These are phyloP conservation scores for Boleophthalmus pectinirostris DNA, from an alignment of 2,113 vertebrate species.

Conservation along the genomic window DNA sequence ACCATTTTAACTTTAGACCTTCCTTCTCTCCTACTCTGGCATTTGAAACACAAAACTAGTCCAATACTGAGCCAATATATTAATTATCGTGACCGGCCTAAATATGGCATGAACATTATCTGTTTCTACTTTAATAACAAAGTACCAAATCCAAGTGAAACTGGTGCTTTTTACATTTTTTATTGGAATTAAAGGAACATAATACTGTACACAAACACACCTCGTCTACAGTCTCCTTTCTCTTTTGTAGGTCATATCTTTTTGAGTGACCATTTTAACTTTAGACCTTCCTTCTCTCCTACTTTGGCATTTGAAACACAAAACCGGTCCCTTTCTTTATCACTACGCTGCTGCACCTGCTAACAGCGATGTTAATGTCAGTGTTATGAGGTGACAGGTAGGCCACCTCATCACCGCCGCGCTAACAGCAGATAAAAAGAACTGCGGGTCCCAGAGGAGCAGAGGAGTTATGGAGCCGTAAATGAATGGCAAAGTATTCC, in stretches of 20 bases:
- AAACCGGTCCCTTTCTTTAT: slow-evolving; percentile 43
- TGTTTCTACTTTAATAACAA: background rate
- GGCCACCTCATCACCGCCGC: slow-evolving; percentile 22
- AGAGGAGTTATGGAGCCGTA: slow-evolving; percentile 28
- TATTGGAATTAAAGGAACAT: too few relatives aligned
- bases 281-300: slow-evolving; percentile 29
- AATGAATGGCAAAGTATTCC: slow-evolving; percentile 50
- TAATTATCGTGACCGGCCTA: background rate
- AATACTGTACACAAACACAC: too few relatives aligned
- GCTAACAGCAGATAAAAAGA: slow-evolving; percentile 43
- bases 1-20: slow-evolving; percentile 20
- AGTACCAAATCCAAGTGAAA: background rate
- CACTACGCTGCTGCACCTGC: slow-evolving; percentile 32
- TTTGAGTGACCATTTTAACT: slow-evolving; percentile 23
- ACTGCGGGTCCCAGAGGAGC: slow-evolving; percentile 28
- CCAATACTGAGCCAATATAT: background rate
- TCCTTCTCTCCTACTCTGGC: slow-evolving; percentile 46
- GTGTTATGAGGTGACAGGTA: slow-evolving; percentile 34
- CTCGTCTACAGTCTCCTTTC: too few relatives aligned
- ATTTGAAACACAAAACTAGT: slow-evolving; percentile 46
- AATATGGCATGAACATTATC: background rate
- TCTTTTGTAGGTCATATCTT: too few relatives aligned
- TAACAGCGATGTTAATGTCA: slow-evolving; percentile 49
- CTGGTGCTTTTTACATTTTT: background rate
- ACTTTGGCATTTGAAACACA: slow-evolving; percentile 52